Base-by-base conservation (phyloP, 2,888 invertebrate species). In the Strigamia transsilvanica region DNA sequence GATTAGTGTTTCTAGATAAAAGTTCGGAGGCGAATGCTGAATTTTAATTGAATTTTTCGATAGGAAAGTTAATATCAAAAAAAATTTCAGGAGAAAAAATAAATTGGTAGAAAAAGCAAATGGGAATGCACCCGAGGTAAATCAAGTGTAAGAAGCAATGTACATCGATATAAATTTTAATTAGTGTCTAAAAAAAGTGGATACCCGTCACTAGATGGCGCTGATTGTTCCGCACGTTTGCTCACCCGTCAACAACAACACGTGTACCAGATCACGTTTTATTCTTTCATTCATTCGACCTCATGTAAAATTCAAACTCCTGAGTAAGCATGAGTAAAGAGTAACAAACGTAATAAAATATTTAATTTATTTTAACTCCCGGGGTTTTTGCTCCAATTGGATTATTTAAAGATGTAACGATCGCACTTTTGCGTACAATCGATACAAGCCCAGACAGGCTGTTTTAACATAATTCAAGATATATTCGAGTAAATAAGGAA, bases 241-340 rank as follows among this genome's bases (percentile, higher is more conserved):
- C 18, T 21, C 56, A 51, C 2, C 13, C 56, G 27, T 73, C 32
- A 73, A 73, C 73, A 32, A 32, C 73, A 23, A 32, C 27, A 73
- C 32, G 32, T 73, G 73, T 7, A 1, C 4, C 61, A 2, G 27
- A 18, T 66, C n/a, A 23, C 12, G 61, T 66, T 66, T 66, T 21
- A 66, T 5, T 23, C 51, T 27, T 61, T 61, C 61, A 61, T 61
- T 61, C 61, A 61, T n/a, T 9, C 18, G 18, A 9, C 18, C 21
- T 23, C 73, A 32, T 73, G 13, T 27, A 15, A 27, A n/a, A 73
- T 73, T 73, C 73, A 73, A 73, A 73, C 4, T 73, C 32, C 32
- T 73, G 27, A 73, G 15, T 73, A 27, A 46, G 15, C 23, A 23
- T 23, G 6, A 10, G 5, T 5, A 23, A 32, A n/a, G 15, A 27